Base-by-base conservation (phyloP, 2,888 invertebrate species). In the Labia minor region DNA sequence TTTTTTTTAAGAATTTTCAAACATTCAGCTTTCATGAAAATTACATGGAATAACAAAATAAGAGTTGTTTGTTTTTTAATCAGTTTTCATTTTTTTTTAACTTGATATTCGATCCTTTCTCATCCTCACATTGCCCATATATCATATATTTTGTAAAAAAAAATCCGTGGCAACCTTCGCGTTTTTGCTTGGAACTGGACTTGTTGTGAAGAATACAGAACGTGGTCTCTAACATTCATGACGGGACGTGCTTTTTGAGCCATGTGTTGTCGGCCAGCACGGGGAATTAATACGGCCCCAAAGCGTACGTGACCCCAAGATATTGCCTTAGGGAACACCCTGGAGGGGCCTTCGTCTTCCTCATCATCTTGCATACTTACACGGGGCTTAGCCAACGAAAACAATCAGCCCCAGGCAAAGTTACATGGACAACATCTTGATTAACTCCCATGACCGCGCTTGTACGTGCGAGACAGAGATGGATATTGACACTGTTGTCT, bases 161-260 rank as follows among this genome's bases (percentile, higher is more conserved):
- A 49, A 49, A 49, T 11, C 49, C 26, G 26, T 26, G 26, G 26
- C 49, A 49, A 16, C 49, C n/a, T 4, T 49, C 2, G 49, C 49
- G 49, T 49, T 49, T 49, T 49, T 49, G 49, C 49, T 49, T 14
- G n/a, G 16, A 49, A 49, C 49, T 49, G 49, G 49, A 49, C 49
- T 49, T 49, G n/a, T 49, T 49, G 49, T 49, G 49, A 49, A 49
- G 49, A 49, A 49, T 49, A 49, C 49, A 49, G 49, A 49, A 49
- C 49, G 49, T 49, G 49, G 49, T 16, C 49, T 49, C 49, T 49
- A 49, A 49, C 49, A 49, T 49, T 49, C 49, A 49, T 49, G 49
- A 49, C 49, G 49, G 16, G 49, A 49, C 49, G 49, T 49, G 49
- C 49, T 49, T 49, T n/a, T 49, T 49, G 49, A 49, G n/a, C 49